Evolutionary conservation across 2,888 invertebrate species (phyloP), one percentile per base, ranked within the genome.

Genomic region (Epinotia nisella): DNA sequence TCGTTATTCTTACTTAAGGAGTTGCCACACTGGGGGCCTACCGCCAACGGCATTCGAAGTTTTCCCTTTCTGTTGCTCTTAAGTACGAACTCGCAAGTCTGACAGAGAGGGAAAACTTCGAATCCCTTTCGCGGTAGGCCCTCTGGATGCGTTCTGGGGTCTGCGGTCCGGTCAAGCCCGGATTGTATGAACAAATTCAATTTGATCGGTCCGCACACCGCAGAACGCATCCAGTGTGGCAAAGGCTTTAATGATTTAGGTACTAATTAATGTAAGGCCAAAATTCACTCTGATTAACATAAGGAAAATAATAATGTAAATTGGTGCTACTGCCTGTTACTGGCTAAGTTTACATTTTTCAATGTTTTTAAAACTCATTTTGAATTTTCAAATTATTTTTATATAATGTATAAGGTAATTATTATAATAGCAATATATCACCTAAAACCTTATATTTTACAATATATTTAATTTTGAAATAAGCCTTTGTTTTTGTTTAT

Each of bases 281-380:
- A n/a, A 56, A 35, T 49, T 39, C 17, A 56, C 58, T 72, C n/a
- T 11, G 35, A 67, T 24, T 71, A 61, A 45, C 19, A 7, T 72
- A 72, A 68, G 67, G 45, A 72, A 75, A 76, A 76, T 81, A 79
- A 77, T 81, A 80, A 77, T 80, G 77, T 73, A 71, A 77, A 79
- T 81, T 83, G 86, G 86, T 86, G 86, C 86, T 86, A 86, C 75
- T 79, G 75, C 77, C 41, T 66, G 65, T 45, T 68, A 45, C 21
- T 67, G 49, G 21, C 61, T 56, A 61, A 62, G 67, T 61, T 61
- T 35, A 61, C 35, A 61, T 60, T 35, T 59, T 71, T 58, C 15
- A 64, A 53, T 71, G 19, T 71, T 45, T 21, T 21, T 55, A 41
- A 5, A 53, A 56, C 65, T 56, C 4, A 29, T 55, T 66, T 66